These are phyloP conservation scores for Bathynomus jamesi DNA, from an alignment of 1,140 invertebrate genomes.

Conservation along the genomic window DNA sequence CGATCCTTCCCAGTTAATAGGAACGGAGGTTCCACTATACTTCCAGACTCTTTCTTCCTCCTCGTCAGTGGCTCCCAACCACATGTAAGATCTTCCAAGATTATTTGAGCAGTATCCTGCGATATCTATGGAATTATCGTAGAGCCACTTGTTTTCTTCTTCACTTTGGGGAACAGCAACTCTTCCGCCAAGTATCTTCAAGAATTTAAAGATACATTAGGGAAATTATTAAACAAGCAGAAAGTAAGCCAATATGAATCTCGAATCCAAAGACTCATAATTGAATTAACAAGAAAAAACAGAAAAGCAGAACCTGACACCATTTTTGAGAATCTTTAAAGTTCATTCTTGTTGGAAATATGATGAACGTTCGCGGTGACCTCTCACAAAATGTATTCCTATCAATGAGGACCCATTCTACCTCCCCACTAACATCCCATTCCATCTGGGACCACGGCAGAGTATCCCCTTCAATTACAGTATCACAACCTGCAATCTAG, in stretches of 20 bases:
- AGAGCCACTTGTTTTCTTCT: constrained; percentile 23
- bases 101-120: constrained; percentile 22
- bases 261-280: background rate
- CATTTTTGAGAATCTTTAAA: constrained; percentile 4
- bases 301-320: constrained; percentile 18
- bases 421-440: constrained; percentile 28
- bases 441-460: constrained; percentile 20
- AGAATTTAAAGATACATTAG: background rate
- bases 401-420: background rate
- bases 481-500: constrained; percentile 19
- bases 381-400: constrained; percentile 8
- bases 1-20: constrained; percentile 12
- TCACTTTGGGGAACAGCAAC: constrained; percentile 20
- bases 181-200: constrained; percentile 25
- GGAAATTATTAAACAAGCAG: background rate
- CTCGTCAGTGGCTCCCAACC: constrained; percentile 33
- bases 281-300: background rate
- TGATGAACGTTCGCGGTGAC: background rate
- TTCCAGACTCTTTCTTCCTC: constrained; percentile 17
- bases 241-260: background rate
- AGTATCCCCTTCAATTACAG: constrained; percentile 8
- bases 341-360: constrained; percentile 19
- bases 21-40: constrained; percentile 8
- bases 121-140: background rate
- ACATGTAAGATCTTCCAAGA: constrained; percentile 25